Evolutionary conservation across 2,113 vertebrate genomes (phyloP).

Genomic region (Tragelaphus imberbis): DNA sequence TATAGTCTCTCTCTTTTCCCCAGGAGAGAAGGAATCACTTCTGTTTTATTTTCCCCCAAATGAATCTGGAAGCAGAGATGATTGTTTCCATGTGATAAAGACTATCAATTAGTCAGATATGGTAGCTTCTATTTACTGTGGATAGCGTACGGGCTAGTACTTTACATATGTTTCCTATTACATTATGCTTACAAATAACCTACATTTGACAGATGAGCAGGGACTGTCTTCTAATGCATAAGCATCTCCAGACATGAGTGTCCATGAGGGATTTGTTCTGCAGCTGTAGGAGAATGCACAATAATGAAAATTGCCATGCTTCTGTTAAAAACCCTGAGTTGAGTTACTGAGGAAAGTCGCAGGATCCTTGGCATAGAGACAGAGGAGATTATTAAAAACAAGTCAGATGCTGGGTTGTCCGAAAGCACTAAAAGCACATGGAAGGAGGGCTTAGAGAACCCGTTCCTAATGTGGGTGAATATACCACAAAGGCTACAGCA

Average conservation of each 20-base stretch:
- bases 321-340: neutral
- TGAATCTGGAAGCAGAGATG: conserved; percentile 3
- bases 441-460: neutral
- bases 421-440: neutral
- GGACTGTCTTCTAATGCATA: neutral
- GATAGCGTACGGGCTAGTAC: neutral
- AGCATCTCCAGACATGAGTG: neutral
- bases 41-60: neutral
- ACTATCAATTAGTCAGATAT: neutral
- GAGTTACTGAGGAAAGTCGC: conserved; percentile 23
- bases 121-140: neutral
- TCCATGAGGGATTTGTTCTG: conserved; percentile 16
- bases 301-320: neutral
- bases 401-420: neutral
- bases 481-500: neutral
- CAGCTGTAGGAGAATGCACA: conserved; percentile 4
- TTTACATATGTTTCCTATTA: conserved; percentile 37
- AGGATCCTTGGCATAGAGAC: neutral
- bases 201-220: neutral
- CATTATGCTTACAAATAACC: neutral
- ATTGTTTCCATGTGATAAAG: conserved; percentile 38
- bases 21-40: conserved; percentile 19
- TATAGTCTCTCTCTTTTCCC: neutral
- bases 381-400: conserved; percentile 14
- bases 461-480: neutral